Base-by-base conservation (phyloP, 2,888 invertebrate genomes). In the Cheilosia soror region DNA sequence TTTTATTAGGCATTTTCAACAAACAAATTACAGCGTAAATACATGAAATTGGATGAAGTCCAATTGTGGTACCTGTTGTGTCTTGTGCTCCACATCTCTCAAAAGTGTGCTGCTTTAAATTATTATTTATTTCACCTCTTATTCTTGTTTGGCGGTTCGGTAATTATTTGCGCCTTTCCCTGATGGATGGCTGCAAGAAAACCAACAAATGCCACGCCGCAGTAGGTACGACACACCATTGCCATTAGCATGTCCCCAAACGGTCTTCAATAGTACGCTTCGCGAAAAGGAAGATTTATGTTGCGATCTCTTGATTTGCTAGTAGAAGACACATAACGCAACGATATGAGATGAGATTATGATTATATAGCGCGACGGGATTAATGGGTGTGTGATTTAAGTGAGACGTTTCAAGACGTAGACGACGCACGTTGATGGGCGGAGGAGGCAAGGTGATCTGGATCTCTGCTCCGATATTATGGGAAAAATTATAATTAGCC, bases 301-400 rank as follows among this genome's bases (percentile, higher is more conserved):
- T 66, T 44, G 42, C 49, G 42, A 65, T 75, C 31, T 60, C 69
- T 63, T 83, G 72, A 78, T 51, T 55, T 42, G 49, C 58, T 51
- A 58, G 44, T 60, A 51, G n/a, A 58, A 25, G 58, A 57, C 25
- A 51, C 55, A 53, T 27, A 53, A 15, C 63, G 9, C 44, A 29
- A 27, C 9, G 47, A 60, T 60, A 47, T 60, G 60, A 62, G 71
- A 57, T 78, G 25, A 57, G 63, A 79, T 84, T 75, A 57, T 58
- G 79, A 76, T 82, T 82, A 77, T 77, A 66, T 42, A 51, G 40
- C 53, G 72, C 82, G 77, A 71, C 73, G 69, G 83, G 79, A 84
- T 79, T 84, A 83, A 75, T 84, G 83, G 60, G 73, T 69, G 79
- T 60, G 75, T 71, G 84, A 71, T 84, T 80, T 80, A 71, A 75